Evolutionary conservation across 1,140 invertebrate species (phyloP), one percentile per base, ranked within the genome.

Genomic region (Drosophila suzukii): DNA sequence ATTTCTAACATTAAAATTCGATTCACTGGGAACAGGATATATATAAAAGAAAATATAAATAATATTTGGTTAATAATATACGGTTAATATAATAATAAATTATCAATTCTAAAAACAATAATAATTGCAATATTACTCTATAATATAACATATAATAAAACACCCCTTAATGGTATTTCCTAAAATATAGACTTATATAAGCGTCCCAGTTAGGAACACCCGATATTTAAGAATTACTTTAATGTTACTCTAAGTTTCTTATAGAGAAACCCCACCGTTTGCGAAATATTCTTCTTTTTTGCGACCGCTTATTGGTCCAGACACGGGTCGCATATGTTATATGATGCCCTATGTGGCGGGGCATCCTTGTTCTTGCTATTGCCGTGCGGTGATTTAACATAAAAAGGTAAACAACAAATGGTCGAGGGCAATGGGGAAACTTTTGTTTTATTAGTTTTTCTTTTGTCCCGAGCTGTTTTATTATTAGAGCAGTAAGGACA

Each of bases 361-460:
- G 50, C 55, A 49, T 84, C 50, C 56, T 57, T 74, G 53, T 70
- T 70, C 38, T 65, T 71, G 47, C 49, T 76, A 47, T 68, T 77
- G 55, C 73, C 32, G 32, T 85, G 81, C 81, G 77, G 81, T 85
- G 82, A 84, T 89, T 88, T 89, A 89, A 77, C 84, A 85, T 90
- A 90, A 90, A 90, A 89, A 90, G 78, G 85, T 84, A 84, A 81
- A 81, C 65, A 75, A 58, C 39, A 55, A 70, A 67, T 60, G 63
- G 34, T 24, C 58, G 57, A 46, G 58, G 65, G 44, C 51, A 58
- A 34, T 50, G 44, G 65, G 74, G 57, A 90, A 90, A 81, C 60
- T 90, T 89, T 90, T 90, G 85, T 90, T 90, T 90, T 90, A 90
- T 90, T 90, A 90, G 85, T 90, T 90, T 90, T 88, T 88, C 80